Conservation (phyloP, 2,797 vertebrate genomes). For the Erpetoichthys calabaricus region DNA sequence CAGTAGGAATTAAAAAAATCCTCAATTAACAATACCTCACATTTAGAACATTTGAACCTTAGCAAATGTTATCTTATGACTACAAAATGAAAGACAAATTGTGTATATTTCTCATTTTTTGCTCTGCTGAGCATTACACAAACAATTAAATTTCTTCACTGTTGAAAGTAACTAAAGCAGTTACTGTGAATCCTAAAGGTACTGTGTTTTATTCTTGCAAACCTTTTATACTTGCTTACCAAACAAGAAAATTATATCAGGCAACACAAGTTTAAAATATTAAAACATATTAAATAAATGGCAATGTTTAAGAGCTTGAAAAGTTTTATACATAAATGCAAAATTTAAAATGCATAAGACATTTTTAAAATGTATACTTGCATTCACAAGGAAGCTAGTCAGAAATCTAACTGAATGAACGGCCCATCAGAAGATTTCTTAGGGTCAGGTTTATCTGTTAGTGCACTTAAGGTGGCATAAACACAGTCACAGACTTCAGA, state of each 20-base stretch:
- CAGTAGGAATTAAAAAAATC: too few species aligned
- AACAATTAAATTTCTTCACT: conserved; percentile 9
- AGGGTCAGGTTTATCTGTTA: neutral
- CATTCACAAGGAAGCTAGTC: too few species aligned
- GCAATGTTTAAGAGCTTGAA: too few species aligned
- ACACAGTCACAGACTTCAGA: neutral
- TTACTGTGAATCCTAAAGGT: conserved; percentile 2
- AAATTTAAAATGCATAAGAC: too few species aligned
- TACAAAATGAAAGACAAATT: too few species aligned
- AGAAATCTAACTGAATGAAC: too few species aligned
- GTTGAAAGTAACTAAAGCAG: conserved; percentile 1
- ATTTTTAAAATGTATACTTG: too few species aligned
- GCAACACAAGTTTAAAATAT: conserved; percentile 6
- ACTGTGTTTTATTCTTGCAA: conserved; percentile 7
- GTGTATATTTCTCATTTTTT: conserved; percentile 6
- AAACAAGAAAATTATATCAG: neutral
- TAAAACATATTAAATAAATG: neutral
- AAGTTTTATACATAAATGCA: too few species aligned
- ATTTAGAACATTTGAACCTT: too few species aligned
- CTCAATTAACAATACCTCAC: too few species aligned
- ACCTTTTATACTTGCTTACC: conserved; percentile 1
- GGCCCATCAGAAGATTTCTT: too few species aligned
- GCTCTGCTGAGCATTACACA: conserved; percentile 12
- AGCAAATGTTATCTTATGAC: too few species aligned
- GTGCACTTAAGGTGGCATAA: neutral